Evolutionary conservation across 1,140 invertebrate genomes (phyloP).

Genomic region (Drosophila tristis): DNA sequence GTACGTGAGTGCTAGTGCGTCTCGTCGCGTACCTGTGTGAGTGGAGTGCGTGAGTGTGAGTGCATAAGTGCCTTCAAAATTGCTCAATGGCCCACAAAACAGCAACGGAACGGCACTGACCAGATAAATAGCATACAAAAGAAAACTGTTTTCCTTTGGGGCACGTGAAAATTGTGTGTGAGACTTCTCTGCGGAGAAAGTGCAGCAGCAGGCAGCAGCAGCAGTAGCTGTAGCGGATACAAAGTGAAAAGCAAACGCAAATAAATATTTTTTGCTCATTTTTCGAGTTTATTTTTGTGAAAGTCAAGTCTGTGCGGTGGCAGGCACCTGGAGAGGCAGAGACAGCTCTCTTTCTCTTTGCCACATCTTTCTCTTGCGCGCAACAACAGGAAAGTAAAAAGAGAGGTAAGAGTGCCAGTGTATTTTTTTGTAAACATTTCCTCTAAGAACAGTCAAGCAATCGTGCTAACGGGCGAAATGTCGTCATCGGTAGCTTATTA

Average conservation of each 20-base stretch:
- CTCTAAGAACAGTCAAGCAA: slow-evolving; percentile 9
- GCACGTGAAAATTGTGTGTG: slow-evolving; percentile 55
- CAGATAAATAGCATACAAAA: slow-evolving; percentile 31
- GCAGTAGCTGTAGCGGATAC: slow-evolving; percentile 19
- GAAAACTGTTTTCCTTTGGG: slow-evolving; percentile 33
- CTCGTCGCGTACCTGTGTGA: slow-evolving; percentile 26
- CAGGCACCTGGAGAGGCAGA: slow-evolving; percentile 2
- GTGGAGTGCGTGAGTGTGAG: slow-evolving; percentile 34
- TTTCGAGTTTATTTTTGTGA: slow-evolving; percentile 53
- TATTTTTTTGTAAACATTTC: slow-evolving; percentile 18
- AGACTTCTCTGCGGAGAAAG: slow-evolving; percentile 56
- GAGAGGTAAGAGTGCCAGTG: slow-evolving; percentile 35
- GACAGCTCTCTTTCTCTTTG: slow-evolving; percentile 20
- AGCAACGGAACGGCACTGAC: slow-evolving; percentile 43
- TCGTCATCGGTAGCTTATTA: slow-evolving; percentile 59
- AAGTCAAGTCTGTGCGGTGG: slow-evolving; percentile 31
- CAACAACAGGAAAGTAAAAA: slow-evolving; percentile 21
- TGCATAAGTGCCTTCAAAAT: slow-evolving; percentile 39
- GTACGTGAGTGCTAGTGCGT: slow-evolving; percentile 50
- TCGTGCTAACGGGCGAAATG: slow-evolving; percentile 56
- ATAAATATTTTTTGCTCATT: slow-evolving; percentile 45
- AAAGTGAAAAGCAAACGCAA: slow-evolving; percentile 52
- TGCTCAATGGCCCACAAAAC: slow-evolving; percentile 70
- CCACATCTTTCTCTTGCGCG: slow-evolving; percentile 8
- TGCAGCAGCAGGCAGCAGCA: slow-evolving; percentile 42